Base-by-base conservation (phyloP, 2,888 invertebrate genomes). In the Poecilobothrus nobilitatus region DNA sequence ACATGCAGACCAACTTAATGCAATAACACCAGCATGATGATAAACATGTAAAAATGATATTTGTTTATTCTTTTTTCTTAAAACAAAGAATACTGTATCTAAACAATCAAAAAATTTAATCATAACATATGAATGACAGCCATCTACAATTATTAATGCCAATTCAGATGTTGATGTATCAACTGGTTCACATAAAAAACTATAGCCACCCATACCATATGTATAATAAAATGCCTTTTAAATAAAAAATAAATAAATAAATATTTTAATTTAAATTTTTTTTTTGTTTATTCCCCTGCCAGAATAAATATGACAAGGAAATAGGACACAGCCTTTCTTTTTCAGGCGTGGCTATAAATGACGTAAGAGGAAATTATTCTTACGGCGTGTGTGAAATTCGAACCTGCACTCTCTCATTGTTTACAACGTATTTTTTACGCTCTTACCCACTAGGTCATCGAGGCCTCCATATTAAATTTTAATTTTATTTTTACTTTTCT, bases 11-110 rank as follows among this genome's bases (percentile, higher is more conserved):
- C 90, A 92, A 71, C 83, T 79, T 0, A 87, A 82, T 1, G 86
- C 1, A 0, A 88, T 86, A 91, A 92, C 92, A 0, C 89, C 89
- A 0, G 87, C 83, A 62, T 92, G 92, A 78, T 92, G 92, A 76
- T 91, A 91, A 0, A 91, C 87, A 76, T 92, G 92, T 18, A 92
- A 84, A 74, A 91, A 91, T 9, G 89, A 85, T 9, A 91, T 83
- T 81, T 92, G 92, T 72, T 84, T 87, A 70, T 86, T 83, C 77
- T 91, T 92, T 78, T 92, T 92, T 66, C 91, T 83, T 71, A 92
- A 78, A 7, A 90, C 85, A 77, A 92, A 92, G 80, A 92, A 91
- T 71, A 87, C 84, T 34, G 89, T 89, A 75, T 89, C 89, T 2
- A 87, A 73, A 18, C 89, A 82, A 77, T 90, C 89, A 21, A 87